Percentiles rank a stretch among this genome's conserved stretches.
Conservation (phyloP, 2,113 vertebrate genomes). For the Larimichthys polyactis region DNA sequence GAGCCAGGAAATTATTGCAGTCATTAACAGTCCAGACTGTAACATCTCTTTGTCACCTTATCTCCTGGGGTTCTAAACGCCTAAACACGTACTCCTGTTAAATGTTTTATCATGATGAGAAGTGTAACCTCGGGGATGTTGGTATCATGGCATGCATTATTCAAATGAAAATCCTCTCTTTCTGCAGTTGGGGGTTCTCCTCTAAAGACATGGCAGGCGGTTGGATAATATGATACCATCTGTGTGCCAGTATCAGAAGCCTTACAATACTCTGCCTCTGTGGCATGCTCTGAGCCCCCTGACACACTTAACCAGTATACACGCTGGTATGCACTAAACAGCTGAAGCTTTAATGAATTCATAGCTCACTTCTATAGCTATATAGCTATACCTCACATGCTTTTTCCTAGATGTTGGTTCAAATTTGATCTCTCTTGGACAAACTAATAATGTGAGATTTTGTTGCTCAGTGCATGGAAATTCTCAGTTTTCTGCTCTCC, state of each 20-base stretch:
- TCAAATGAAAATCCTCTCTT: slow-evolving; percentile 52
- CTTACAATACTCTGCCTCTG: slow-evolving; percentile 3
- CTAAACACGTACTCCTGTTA: slow-evolving; percentile 48
- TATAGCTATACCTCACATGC: slow-evolving; percentile 4
- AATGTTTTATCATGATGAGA: slow-evolving; percentile 67
- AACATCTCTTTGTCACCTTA: slow-evolving; percentile 44
- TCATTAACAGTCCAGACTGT: slow-evolving; percentile 46
- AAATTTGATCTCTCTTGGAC: not conserved
- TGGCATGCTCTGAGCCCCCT: not conserved
- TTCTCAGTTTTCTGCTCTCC: slow-evolving; percentile 1
- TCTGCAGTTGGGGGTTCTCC: slow-evolving; percentile 23
- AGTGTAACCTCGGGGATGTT: slow-evolving; percentile 55
- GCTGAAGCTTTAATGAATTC: slow-evolving; percentile 38
- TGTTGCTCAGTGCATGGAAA: not conserved
- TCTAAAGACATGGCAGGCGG: slow-evolving; percentile 20
- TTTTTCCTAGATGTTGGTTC: not conserved
- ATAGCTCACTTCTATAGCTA: not conserved
- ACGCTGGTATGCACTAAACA: slow-evolving; percentile 1
- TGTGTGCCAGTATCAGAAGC: slow-evolving; percentile 19
- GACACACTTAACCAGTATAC: not conserved
- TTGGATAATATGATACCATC: slow-evolving; percentile 46
- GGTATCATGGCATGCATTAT: slow-evolving; percentile 54
- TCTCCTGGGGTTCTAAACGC: slow-evolving; percentile 45
- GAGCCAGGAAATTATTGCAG: slow-evolving; percentile 19
- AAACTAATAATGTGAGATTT: slow-evolving; percentile 18